A percentile compares a stretch with the other conserved stretches of the same genome.
Conservation (phyloP, 1,140 invertebrate species). For the Drosophila sp. region DNA sequence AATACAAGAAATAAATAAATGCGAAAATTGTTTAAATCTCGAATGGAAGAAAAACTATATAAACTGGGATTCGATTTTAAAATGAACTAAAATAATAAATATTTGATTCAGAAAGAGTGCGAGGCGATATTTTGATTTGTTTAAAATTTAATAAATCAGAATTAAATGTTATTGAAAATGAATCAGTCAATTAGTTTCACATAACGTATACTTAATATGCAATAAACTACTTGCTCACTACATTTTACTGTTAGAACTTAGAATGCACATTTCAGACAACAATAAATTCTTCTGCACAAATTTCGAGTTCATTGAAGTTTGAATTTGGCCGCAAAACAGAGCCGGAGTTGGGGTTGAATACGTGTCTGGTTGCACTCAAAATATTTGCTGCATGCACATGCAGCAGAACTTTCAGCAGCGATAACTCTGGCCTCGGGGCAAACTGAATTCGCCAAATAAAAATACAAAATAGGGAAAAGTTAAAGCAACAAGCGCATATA, state of each 20-base stretch:
- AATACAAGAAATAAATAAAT: not conserved
- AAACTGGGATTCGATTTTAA: too few relatives aligned
- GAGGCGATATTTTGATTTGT: too few relatives aligned
- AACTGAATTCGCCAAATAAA: not conserved
- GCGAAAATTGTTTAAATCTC: too few relatives aligned
- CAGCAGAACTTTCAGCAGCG: conserved; percentile 14
- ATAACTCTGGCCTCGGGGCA: not conserved
- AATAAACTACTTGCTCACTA: not conserved
- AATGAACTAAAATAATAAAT: not conserved
- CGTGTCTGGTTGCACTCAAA: conserved; percentile 19
- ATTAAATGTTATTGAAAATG: too few relatives aligned
- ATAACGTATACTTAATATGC: conserved; percentile 4
- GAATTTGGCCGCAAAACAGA: conserved; percentile 8
- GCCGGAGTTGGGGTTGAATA: conserved; percentile 2
- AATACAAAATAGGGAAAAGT: conserved; percentile 4
- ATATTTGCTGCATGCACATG: conserved; percentile 31
- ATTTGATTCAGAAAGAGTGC: not conserved
- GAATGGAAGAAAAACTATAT: too few relatives aligned
- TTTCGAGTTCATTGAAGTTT: conserved; percentile 17
- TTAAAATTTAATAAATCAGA: too few relatives aligned
- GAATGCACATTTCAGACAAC: not conserved
- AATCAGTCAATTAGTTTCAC: not conserved
- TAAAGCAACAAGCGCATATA: conserved; percentile 55
- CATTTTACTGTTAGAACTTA: conserved; percentile 5
- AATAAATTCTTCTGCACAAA: conserved; percentile 10